Conservation (phyloP, 1,140 invertebrate species). For the Saccostrea echinata region DNA sequence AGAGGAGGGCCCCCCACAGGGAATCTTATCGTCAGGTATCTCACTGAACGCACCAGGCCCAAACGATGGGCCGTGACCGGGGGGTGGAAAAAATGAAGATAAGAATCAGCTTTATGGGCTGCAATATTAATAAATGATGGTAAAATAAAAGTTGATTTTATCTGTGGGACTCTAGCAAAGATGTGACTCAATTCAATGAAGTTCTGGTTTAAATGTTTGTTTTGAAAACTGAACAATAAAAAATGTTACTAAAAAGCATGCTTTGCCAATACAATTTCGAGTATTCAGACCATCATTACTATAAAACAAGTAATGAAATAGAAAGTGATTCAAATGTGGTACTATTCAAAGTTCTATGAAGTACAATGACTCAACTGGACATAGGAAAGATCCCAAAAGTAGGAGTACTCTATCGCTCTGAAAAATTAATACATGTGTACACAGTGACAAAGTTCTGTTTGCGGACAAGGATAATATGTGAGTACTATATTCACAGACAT, state of each 20-base stretch:
- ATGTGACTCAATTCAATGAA: not conserved
- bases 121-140: not conserved
- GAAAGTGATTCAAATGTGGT: no score
- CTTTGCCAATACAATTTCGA: no score
- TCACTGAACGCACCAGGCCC: not conserved
- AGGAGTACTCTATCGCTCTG: no score
- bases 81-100: not conserved
- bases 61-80: not conserved
- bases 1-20: not conserved
- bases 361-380: no score
- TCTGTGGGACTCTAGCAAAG: not conserved
- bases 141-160: not conserved
- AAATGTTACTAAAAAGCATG: not conserved
- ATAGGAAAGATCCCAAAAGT: no score
- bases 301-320: no score
- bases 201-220: not conserved
- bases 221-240: not conserved
- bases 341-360: no score
- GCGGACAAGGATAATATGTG: no score
- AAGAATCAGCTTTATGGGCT: not conserved
- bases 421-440: no score
- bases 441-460: no score
- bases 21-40: not conserved
- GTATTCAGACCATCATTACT: no score
- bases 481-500: no score